Evolutionary conservation across 2,797 vertebrate species (phyloP), one percentile per base, ranked within the genome.

Genomic region (Erpetoichthys calabaricus): DNA sequence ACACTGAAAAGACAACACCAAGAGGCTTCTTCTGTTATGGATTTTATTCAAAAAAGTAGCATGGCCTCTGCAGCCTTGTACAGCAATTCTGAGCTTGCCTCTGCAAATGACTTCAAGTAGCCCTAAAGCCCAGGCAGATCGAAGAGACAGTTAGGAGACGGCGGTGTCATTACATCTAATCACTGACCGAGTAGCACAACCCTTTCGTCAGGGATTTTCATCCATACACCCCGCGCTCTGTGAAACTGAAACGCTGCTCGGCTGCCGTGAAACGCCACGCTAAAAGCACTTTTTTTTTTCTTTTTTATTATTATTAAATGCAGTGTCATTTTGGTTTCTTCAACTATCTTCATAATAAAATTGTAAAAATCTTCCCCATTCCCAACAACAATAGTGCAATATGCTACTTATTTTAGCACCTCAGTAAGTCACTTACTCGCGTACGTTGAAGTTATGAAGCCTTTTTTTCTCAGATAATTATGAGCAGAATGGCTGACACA

Each of bases 171-270:
- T 47, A 62, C 70, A 88, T 97, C 94, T 85, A 89, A 93, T 83
- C 82, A 69, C 81, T 83, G 85, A 93, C 94, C 76, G 90, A 94
- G 88, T 63, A 56, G 4, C 8, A 41, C 5, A 52, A 78, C 90
- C 89, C 91, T 95, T 98, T 95, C 76, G 59, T 86, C 86, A 79
- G 81, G 62, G 72, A 80, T 89, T 87, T 92, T 98, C 94, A 98
- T 96, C 74, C 61, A 55, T 80, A 90, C 89, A 86, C 80, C 77
- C 25, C 71, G 61, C 56, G 47, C 73, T 73, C 70, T 60, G 49
- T 57, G 9, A 66, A 75, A 62, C 66, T 65, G 66, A 73, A 69
- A 5, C 64, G 65, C 66, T 65, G 68, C 65, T 57, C 54, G 59
- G 58, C 59, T 49, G 45, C 55, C 41, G 9, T 55, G 42, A 45